These are phyloP conservation scores for Poeciliopsis turrubarensis DNA, from an alignment of 2,113 vertebrate species.

Conservation along the genomic window DNA sequence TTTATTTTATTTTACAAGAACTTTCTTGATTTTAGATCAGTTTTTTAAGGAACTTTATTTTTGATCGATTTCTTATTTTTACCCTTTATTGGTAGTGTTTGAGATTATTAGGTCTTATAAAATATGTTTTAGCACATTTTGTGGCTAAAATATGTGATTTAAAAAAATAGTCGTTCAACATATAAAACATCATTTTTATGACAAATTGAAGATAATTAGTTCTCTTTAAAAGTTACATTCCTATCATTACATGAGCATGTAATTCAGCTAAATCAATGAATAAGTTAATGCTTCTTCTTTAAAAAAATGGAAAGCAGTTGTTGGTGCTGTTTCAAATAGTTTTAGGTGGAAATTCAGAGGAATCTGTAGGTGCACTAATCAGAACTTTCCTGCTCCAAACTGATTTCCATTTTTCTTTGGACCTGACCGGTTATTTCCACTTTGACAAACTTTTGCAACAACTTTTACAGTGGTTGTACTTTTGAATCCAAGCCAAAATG, in stretches of 20 bases:
- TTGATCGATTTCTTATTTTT: neutral
- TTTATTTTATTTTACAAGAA: neutral
- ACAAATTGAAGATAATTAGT: no score
- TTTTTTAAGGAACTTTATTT: neutral
- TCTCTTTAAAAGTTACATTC: no score
- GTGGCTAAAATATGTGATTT: neutral
- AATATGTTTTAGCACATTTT: neutral
- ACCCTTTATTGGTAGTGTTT: neutral
- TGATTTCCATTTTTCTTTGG: neutral
- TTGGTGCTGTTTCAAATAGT: neutral
- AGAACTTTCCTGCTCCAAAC: neutral
- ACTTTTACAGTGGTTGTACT: neutral
- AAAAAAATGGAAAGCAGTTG: neutral
- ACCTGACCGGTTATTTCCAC: neutral
- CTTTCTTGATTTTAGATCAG: neutral
- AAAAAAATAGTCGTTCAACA: neutral
- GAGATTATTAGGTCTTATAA: neutral
- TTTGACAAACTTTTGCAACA: neutral
- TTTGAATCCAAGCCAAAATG: neutral
- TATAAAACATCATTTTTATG: neutral
- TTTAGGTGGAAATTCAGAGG: neutral
- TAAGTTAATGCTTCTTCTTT: neutral
- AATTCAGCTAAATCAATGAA: neutral
- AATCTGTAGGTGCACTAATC: neutral
- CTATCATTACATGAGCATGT: no score